Evolutionary conservation across 2,113 vertebrate genomes (phyloP).

Genomic region (Lichenostomus cassidix): DNA sequence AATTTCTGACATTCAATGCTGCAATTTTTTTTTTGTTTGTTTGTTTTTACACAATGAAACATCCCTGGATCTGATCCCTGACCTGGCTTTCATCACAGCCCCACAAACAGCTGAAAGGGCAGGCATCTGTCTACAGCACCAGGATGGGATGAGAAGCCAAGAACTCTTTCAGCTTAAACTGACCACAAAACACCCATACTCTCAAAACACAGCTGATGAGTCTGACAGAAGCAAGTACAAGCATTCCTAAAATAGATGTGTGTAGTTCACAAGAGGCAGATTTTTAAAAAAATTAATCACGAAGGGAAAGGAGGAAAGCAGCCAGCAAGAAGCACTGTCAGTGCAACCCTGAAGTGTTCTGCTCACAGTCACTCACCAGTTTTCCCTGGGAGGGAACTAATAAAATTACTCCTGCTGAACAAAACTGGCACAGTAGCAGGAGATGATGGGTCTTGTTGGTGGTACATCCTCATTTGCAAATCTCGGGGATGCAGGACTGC

Average conservation of each 20-base stretch:
- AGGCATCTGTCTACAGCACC: not conserved
- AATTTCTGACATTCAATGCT: not conserved
- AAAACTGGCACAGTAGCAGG: not conserved
- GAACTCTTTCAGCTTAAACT: not conserved
- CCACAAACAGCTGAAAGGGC: not conserved
- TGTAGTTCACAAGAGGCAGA: not conserved
- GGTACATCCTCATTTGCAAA: not conserved
- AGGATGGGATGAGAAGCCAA: not conserved
- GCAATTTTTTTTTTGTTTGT: not conserved
- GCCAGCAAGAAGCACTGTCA: not conserved
- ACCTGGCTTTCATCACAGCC: not conserved
- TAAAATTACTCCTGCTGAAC: not conserved
- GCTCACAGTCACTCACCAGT: not conserved
- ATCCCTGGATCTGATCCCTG: not conserved
- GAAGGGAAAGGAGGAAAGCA: not conserved
- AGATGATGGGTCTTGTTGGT: not conserved
- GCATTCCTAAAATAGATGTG: not conserved
- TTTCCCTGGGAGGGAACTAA: not conserved
- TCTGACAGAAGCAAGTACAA: not conserved
- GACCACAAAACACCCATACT: not conserved
- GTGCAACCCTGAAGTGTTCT: not conserved
- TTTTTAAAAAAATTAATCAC: not conserved
- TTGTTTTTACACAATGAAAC: not conserved
- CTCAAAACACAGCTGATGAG: not conserved
- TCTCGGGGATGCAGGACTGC: not conserved